Evolutionary conservation across 2,888 invertebrate genomes (phyloP).

Genomic region (Spilosoma lubricipeda): DNA sequence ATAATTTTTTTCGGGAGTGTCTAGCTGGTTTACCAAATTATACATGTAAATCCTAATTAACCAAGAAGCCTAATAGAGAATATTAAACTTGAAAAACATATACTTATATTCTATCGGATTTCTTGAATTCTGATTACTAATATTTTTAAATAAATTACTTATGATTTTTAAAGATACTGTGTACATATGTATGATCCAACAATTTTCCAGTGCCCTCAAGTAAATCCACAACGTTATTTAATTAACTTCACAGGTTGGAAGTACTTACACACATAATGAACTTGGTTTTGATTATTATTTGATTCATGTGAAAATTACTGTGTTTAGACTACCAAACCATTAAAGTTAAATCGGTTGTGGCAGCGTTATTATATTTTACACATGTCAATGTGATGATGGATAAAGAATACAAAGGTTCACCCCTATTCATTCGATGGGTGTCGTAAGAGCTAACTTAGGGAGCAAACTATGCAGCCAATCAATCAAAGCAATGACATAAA

Average conservation of each 20-base stretch:
- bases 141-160: too few relatives aligned
- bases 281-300: not conserved
- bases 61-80: too few relatives aligned
- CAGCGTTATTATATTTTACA: not conserved
- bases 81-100: too few relatives aligned
- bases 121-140: not conserved
- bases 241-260: not conserved
- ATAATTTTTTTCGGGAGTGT: too few relatives aligned
- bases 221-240: not conserved
- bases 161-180: not conserved
- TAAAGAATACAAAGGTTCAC: too few relatives aligned
- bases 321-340: not conserved
- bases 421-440: too few relatives aligned
- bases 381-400: too few relatives aligned
- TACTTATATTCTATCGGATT: not conserved
- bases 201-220: slow-evolving; percentile 9
- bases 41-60: too few relatives aligned
- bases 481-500: too few relatives aligned
- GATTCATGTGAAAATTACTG: not conserved
- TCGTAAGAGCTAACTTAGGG: too few relatives aligned
- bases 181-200: not conserved
- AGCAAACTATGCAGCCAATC: too few relatives aligned
- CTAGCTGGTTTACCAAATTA: too few relatives aligned
- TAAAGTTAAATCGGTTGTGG: not conserved
- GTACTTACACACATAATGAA: not conserved